Evolutionary conservation across 2,113 vertebrate genomes (phyloP).

Genomic region (Shinisaurus crocodilurus): DNA sequence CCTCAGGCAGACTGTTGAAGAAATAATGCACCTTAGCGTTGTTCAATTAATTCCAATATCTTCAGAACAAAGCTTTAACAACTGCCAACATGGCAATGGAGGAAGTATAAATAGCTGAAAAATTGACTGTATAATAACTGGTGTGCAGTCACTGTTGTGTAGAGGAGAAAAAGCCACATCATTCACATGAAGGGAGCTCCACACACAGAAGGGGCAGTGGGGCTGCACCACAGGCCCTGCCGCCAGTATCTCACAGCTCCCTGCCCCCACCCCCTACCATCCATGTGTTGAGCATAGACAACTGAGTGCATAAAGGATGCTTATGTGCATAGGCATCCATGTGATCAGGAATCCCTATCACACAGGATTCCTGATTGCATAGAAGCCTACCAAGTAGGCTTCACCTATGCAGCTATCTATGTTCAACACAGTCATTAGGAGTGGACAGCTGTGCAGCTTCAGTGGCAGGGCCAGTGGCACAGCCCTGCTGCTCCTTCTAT

Average conservation of each 20-base stretch:
- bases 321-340: neutral
- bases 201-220: neutral
- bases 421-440: neutral
- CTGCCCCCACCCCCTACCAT: too few species aligned
- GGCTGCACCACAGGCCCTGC: neutral
- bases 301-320: too few species aligned
- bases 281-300: too few species aligned
- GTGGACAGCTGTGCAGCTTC: neutral
- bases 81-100: neutral
- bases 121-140: neutral
- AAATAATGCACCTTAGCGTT: neutral
- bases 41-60: neutral
- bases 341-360: neutral
- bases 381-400: neutral
- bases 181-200: neutral
- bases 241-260: neutral
- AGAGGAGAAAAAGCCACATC: neutral
- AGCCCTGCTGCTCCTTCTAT: neutral
- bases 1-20: neutral
- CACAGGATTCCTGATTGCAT: neutral
- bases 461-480: neutral
- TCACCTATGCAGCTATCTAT: neutral
- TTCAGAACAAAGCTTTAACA: neutral
- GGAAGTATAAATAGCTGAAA: neutral
- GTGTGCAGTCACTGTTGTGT: neutral